Conservation (phyloP, 1,140 invertebrate genomes). For the Tetragnatha versicolor region DNA sequence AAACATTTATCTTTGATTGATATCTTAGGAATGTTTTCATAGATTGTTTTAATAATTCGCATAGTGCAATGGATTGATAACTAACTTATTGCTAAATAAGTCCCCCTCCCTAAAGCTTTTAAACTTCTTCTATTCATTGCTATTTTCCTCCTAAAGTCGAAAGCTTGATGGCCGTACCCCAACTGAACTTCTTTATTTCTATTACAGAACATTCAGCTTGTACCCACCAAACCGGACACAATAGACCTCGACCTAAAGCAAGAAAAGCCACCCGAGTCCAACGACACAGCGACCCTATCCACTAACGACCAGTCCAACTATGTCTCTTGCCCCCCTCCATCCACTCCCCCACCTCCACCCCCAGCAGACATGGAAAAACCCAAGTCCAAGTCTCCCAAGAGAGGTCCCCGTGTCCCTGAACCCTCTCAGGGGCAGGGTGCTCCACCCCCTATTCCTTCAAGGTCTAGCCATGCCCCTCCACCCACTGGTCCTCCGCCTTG, state of each 20-base stretch:
- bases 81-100: no score
- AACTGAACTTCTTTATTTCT: neutral
- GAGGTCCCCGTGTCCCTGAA: neutral
- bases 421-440: neutral
- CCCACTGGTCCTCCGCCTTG: neutral
- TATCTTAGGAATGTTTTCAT: no score
- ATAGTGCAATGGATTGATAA: no score
- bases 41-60: no score
- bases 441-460: constrained; percentile 41
- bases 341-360: constrained; percentile 30
- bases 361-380: constrained; percentile 11
- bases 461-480: constrained; percentile 22
- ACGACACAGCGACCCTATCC: neutral
- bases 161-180: no score
- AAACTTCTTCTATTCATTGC: no score
- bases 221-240: neutral
- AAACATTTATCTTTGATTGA: no score
- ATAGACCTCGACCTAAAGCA: neutral
- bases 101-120: no score
- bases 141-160: no score
- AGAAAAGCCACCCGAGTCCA: neutral
- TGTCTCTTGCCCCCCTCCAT: constrained; percentile 24
- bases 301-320: neutral
- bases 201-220: neutral
- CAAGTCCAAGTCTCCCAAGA: neutral